These are phyloP conservation scores for Synanthedon tipuliformis DNA, from an alignment of 2,888 invertebrate species.

Conservation along the genomic window DNA sequence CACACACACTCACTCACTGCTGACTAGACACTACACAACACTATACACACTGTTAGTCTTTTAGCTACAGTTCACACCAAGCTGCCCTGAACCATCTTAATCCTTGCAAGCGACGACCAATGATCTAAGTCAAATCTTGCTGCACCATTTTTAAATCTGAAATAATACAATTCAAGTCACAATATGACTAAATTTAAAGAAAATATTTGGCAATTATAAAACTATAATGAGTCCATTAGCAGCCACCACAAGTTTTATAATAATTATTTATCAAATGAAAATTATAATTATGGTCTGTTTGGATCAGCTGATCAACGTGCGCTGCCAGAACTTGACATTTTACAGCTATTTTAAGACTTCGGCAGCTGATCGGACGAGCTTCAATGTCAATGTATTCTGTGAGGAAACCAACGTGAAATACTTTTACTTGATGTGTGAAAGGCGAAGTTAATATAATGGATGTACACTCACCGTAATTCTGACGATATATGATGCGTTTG, in stretches of 20 bases:
- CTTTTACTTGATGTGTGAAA: constrained; percentile 3
- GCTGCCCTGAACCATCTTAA: constrained; percentile 46
- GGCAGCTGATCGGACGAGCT: constrained; percentile 57
- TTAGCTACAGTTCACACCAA: constrained; percentile 52
- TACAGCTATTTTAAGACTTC: constrained; percentile 66
- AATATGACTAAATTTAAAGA: neutral
- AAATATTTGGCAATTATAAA: constrained; percentile 23
- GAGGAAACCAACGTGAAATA: constrained; percentile 2
- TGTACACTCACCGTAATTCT: constrained; percentile 61
- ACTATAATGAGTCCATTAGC: constrained; percentile 12
- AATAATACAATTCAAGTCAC: constrained; percentile 34
- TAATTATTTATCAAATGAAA: constrained; percentile 47
- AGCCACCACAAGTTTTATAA: constrained; percentile 2
- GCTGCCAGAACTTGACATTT: constrained; percentile 64
- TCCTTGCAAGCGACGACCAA: constrained; percentile 21
- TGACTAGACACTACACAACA: constrained; percentile 56
- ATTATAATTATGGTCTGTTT: constrained; percentile 52
- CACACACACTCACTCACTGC: constrained; percentile 32
- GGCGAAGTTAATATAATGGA: neutral
- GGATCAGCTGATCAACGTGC: constrained; percentile 61
- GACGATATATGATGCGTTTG: constrained; percentile 64
- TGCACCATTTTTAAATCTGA: constrained; percentile 70
- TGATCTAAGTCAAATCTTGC: constrained; percentile 67
- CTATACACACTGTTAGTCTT: constrained; percentile 41
- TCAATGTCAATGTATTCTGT: constrained; percentile 45